These are phyloP conservation scores for Condylostylus longicornis DNA, from an alignment of 1,140 invertebrate genomes.

Conservation along the genomic window DNA sequence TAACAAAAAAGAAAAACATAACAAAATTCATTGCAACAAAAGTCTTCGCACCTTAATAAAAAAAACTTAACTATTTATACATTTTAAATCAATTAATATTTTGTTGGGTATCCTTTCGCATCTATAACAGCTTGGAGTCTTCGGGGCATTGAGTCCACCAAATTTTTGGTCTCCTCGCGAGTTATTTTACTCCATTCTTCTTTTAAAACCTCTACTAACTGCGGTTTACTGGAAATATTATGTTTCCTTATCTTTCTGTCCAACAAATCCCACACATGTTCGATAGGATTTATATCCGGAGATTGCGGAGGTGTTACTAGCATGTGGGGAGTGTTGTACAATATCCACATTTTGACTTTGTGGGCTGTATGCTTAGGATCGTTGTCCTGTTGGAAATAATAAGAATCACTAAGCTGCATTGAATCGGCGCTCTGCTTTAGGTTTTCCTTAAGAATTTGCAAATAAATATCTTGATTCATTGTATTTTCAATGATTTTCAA, in stretches of 20 bases:
- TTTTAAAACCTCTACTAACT: constrained; percentile 8
- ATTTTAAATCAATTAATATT: no score
- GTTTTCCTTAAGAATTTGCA: constrained; percentile 13
- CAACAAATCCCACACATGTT: constrained; percentile 13
- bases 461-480: constrained; percentile 10
- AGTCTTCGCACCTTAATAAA: no score
- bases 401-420: constrained; percentile 3
- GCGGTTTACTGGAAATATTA: not conserved
- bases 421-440: constrained; percentile 9
- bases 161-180: constrained; percentile 6
- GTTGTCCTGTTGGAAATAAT: constrained; percentile 7
- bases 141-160: constrained; percentile 13
- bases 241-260: constrained; percentile 8
- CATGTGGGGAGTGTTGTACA: constrained; percentile 6
- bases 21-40: no score
- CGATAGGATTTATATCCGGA: constrained; percentile 13
- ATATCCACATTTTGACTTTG: constrained; percentile 14
- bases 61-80: no score
- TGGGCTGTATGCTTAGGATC: constrained; percentile 18
- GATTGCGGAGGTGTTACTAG: constrained; percentile 18
- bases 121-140: constrained; percentile 13
- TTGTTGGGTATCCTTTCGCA: constrained; percentile 14
- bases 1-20: no score
- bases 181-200: constrained; percentile 13
- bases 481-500: constrained; percentile 14